Conservation (phyloP, 1,140 invertebrate species). For the Ostrea denselamellosa region DNA sequence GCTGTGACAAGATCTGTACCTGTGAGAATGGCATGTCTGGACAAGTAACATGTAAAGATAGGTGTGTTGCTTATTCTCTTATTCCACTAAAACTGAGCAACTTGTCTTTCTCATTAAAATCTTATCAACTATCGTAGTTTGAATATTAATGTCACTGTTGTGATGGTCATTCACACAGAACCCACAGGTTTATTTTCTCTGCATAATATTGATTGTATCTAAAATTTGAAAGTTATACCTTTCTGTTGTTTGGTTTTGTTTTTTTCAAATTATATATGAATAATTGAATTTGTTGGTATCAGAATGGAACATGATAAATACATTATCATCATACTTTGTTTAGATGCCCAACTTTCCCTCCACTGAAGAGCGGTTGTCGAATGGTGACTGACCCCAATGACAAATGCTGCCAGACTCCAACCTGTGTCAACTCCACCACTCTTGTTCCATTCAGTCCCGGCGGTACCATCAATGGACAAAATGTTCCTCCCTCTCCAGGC, state of each 20-base stretch:
- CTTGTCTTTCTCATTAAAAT: no score
- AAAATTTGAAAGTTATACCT: no score
- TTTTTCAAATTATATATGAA: no score
- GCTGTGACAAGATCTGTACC: constrained; percentile 66
- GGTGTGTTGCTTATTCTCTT: constrained; percentile 49
- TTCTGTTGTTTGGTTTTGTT: no score
- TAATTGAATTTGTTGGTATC: no score
- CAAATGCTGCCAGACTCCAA: constrained; percentile 68
- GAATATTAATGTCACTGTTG: no score
- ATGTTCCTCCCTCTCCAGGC: constrained; percentile 39
- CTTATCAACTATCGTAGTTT: no score
- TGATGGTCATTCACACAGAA: no score
- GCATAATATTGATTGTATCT: no score
- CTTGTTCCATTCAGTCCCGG: constrained; percentile 55
- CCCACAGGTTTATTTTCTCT: no score
- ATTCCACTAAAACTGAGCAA: no score
- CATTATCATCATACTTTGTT: neutral
- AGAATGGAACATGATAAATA: no score
- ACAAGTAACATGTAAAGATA: constrained; percentile 66
- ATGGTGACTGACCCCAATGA: constrained; percentile 69
- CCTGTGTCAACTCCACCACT: constrained; percentile 57
- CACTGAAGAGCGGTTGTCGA: constrained; percentile 61
- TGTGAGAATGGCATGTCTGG: constrained; percentile 67
- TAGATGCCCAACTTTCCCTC: constrained; percentile 67
- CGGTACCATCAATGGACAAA: constrained; percentile 58